Percentiles rank a stretch among this genome's conserved stretches.
These are phyloP conservation scores for Gari tellinella DNA, from an alignment of 2,888 invertebrate genomes.

Conservation along the genomic window DNA sequence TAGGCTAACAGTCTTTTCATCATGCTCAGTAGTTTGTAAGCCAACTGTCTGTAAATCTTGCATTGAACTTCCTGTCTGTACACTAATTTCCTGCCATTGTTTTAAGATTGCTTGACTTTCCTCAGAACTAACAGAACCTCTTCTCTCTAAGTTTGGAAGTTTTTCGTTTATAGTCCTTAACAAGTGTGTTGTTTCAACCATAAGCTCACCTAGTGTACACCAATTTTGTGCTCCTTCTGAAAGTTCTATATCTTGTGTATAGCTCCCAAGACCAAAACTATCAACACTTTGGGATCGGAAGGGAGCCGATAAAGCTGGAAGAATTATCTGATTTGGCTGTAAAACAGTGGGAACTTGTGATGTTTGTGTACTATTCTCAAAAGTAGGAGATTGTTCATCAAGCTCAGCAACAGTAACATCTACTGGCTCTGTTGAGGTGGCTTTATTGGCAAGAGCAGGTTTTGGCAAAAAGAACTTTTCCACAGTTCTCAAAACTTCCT, in stretches of 20 bases:
- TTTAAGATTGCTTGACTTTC: constrained; percentile 47
- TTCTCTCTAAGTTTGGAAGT: constrained; percentile 53
- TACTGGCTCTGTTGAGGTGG: constrained; percentile 39
- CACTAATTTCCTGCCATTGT: constrained; percentile 54
- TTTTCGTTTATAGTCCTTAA: constrained; percentile 63
- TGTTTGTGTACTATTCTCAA: constrained; percentile 45
- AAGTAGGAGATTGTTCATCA: constrained; percentile 46
- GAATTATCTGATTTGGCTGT: constrained; percentile 26
- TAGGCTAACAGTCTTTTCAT: neutral
- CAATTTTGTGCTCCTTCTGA: constrained; percentile 66
- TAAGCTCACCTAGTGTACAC: constrained; percentile 69
- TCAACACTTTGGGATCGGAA: constrained; percentile 61
- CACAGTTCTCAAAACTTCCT: constrained; percentile 51
- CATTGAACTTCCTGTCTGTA: constrained; percentile 69
- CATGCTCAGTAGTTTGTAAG: constrained; percentile 53
- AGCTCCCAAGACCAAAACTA: constrained; percentile 43
- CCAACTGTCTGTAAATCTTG: constrained; percentile 56
- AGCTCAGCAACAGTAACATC: constrained; percentile 35
- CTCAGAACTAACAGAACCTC: constrained; percentile 29
- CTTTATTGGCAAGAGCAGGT: constrained; percentile 46
- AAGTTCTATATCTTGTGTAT: constrained; percentile 39
- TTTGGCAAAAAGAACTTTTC: constrained; percentile 53
- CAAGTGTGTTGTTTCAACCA: constrained; percentile 70
- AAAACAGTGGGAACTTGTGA: constrained; percentile 14
- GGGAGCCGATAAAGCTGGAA: constrained; percentile 61